Evolutionary conservation across 2,888 invertebrate species (phyloP).

Genomic region (Baccha elongata): DNA sequence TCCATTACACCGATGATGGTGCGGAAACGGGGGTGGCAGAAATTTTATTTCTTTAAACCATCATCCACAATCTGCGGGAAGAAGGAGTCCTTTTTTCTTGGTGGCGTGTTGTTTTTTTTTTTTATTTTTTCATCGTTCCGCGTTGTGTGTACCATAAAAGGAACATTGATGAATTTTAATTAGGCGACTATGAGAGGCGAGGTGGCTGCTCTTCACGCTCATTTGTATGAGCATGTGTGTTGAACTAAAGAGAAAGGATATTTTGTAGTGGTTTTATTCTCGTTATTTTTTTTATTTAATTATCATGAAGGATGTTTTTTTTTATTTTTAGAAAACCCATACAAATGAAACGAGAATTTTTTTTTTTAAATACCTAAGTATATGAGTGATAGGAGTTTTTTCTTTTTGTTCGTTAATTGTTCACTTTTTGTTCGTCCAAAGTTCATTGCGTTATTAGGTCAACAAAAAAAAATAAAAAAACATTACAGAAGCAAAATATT

Average conservation of each 20-base stretch:
- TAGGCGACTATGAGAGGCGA: slow-evolving; percentile 15
- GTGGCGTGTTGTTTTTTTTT: neutral
- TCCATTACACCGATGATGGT: slow-evolving; percentile 19
- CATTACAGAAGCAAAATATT: neutral
- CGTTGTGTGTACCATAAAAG: neutral
- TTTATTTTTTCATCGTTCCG: neutral
- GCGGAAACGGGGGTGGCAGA: slow-evolving; percentile 6
- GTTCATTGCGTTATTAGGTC: slow-evolving; percentile 43
- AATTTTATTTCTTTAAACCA: neutral
- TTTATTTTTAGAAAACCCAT: neutral
- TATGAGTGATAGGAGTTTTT: neutral
- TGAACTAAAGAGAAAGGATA: neutral
- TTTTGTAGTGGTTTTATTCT: slow-evolving; percentile 1
- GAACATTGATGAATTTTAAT: slow-evolving; percentile 53
- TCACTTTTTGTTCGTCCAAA: neutral
- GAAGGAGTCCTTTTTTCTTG: slow-evolving; percentile 3
- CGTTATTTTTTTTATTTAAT: neutral
- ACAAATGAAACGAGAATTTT: slow-evolving; percentile 17
- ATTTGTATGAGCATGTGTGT: neutral
- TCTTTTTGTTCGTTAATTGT: neutral
- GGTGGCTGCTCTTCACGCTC: slow-evolving; percentile 18
- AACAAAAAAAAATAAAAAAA: slow-evolving; percentile 6
- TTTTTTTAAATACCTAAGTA: no score
- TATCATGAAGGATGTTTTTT: no score
- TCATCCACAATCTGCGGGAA: no score